Evolutionary conservation across 2,888 invertebrate species (phyloP), one percentile per base, ranked within the genome.

Genomic region (Apantesis nais): DNA sequence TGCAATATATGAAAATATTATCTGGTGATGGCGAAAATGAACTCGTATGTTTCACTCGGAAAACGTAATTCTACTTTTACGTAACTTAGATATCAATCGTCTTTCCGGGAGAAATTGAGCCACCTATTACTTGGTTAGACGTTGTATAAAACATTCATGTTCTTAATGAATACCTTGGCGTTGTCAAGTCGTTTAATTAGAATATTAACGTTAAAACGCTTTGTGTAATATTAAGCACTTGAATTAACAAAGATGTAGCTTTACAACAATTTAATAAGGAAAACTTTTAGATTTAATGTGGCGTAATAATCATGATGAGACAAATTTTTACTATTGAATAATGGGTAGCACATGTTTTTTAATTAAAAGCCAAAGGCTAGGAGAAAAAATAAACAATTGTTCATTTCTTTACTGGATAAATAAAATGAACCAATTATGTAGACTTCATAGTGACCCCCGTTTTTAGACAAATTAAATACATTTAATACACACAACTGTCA

Each of bases 1-100:
- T 84, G 89, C 89, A 89, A 90, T 90, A 90, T 87, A 87, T 88
- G 87, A 87, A 90, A 88, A 90, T 90, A 89, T 89, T 84, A 86
- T 77, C 79, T 83, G 78, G 79, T 84, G 87, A 89, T 88, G 87
- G 86, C 82, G 85, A 88, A 88, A 90, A 90, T 87, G 87, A 89
- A 86, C 85, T 88, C 85, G 84, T 85, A 84, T 87, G 86, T 87
- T 86, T 83, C 84, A 84, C 83, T 84, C 83, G 82, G 82, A 76
- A 79, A 75, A 74, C 69, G 84, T 79, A 83, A 86, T 85, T 83
- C 86, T 78, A 72, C 79, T 70, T n/a, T n/a, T n/a, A n/a, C n/a
- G n/a, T n/a, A n/a, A 69, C 67, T 67, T 61, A 78, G 85, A 85
- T 86, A 86, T 85, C 87, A 86, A 86, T 87, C 82, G 84, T 85